These are phyloP conservation scores for Catalaphyllia jardinei DNA, from an alignment of 64 coral and sea anemone species.

Conservation along the genomic window DNA sequence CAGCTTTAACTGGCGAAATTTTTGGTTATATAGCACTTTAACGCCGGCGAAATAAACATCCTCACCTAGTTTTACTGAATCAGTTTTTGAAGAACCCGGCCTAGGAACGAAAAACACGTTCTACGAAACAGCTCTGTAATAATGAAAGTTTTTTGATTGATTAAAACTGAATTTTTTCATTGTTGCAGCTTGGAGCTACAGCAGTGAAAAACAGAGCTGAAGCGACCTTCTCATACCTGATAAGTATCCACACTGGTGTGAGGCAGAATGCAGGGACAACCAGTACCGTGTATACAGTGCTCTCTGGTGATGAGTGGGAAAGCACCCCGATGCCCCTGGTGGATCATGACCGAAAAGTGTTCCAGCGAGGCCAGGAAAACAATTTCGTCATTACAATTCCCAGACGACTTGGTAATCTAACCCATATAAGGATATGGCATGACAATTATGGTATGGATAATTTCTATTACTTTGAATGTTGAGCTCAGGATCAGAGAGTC, in stretches of 20 bases:
- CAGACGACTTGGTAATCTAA: constrained; percentile 57
- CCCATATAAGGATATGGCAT: constrained; percentile 87
- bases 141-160: neutral
- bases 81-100: no score
- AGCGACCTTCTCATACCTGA: constrained; percentile 54
- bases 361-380: constrained; percentile 89
- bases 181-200: constrained; percentile 61
- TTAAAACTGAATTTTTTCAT: neutral
- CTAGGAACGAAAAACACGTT: no score
- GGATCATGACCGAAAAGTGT: constrained; percentile 74
- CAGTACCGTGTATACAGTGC: constrained; percentile 74
- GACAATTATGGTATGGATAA: constrained; percentile 72
- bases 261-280: constrained; percentile 87
- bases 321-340: constrained; percentile 57
- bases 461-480: no score
- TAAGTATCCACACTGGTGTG: constrained; percentile 81
- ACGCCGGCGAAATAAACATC: no score
- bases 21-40: no score
- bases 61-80: no score
- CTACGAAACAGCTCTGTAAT: no score
- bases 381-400: constrained; percentile 66
- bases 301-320: constrained; percentile 81
- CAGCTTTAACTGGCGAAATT: no score
- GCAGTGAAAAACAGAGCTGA: constrained; percentile 32
- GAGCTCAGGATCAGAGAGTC: no score